Evolutionary conservation across 2,113 vertebrate species (phyloP), one percentile per base, ranked within the genome.

Genomic region (Machaerirhynchus nigripectus): DNA sequence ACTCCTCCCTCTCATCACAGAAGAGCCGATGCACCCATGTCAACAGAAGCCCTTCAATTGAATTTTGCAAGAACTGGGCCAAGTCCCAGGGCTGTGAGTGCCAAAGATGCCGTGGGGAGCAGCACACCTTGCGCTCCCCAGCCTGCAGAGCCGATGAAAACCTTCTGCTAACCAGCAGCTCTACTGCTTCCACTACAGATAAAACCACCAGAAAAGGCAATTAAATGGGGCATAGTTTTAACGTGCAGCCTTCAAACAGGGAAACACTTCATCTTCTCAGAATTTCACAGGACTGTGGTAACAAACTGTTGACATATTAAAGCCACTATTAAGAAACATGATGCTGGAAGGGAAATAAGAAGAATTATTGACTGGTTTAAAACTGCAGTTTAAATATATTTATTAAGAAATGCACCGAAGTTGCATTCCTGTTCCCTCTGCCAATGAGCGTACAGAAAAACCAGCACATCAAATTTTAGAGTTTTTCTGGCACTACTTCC

Each of bases 31-130:
- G 80, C 73, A 89, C 88, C 2, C 4, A 82, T 90, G 80, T 92
- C 95, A 91, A 96, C 42, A 90, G 90, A 89, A 94, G 86, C 65
- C 88, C 80, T 90, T 84, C 90, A 68, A 92, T 8, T 90, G 93
- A 46, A 95, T 96, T 92, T 15, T 73, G 40, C 53, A 46, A 95
- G 90, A 97, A 96, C 73, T 96, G 96, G 93, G 96, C 89, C 93
- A 92, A 60, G 92, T 91, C 96, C 95, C 96, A 84, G 50, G 90
- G 42, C 39, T 49, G 44, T 21, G 77, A 33, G 49, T 96, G 88
- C 79, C 88, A 81, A 17, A 18, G 83, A 88, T 92, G 69, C 90
- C 55, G 7, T 47, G 76, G 93, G 84, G 50, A 91, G 73, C 71
- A 82, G 68, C 13, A 82, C 79, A 96, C 92, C 91, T 96, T 76